Evolutionary conservation across 2,797 vertebrate genomes (phyloP).

Genomic region (Synanceia verrucosa): DNA sequence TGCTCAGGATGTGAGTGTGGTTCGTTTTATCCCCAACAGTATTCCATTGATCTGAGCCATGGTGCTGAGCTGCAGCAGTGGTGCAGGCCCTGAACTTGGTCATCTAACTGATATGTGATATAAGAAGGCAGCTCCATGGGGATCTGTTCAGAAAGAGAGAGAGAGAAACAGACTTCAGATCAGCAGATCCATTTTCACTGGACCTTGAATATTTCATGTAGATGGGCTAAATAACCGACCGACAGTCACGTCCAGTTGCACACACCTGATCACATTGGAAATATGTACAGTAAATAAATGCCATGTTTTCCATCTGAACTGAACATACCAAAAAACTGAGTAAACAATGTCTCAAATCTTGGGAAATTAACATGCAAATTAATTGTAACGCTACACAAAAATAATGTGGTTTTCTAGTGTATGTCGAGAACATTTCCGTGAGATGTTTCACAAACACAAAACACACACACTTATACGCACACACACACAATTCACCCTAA

Average conservation of each 20-base stretch:
- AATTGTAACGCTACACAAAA: slow-evolving; percentile 9
- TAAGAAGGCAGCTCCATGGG: slow-evolving; percentile 60
- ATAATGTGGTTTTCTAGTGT: not conserved
- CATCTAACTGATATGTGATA: slow-evolving; percentile 75
- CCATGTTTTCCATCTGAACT: slow-evolving; percentile 4
- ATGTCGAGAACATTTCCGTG: slow-evolving; percentile 32
- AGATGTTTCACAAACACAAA: slow-evolving; percentile 45
- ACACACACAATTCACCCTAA: slow-evolving; percentile 57
- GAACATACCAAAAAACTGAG: not conserved
- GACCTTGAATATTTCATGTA: slow-evolving; percentile 86
- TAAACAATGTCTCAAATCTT: not conserved
- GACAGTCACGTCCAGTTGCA: slow-evolving; percentile 64
- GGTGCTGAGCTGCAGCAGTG: slow-evolving; percentile 44
- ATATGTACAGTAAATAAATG: not conserved
- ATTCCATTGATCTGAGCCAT: slow-evolving; percentile 65
- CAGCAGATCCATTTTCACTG: slow-evolving; percentile 88
- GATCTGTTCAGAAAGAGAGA: slow-evolving; percentile 64
- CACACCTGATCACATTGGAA: slow-evolving; percentile 4
- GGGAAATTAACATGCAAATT: not conserved
- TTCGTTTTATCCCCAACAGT: slow-evolving; percentile 55
- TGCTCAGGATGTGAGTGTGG: slow-evolving; percentile 64
- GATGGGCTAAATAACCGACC: slow-evolving; percentile 71
- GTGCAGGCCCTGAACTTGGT: slow-evolving; percentile 72
- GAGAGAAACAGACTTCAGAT: slow-evolving; percentile 81
- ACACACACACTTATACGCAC: slow-evolving; percentile 20